These are phyloP conservation scores for Amblyraja radiata DNA, from an alignment of 2,797 vertebrate genomes.

Conservation along the genomic window DNA sequence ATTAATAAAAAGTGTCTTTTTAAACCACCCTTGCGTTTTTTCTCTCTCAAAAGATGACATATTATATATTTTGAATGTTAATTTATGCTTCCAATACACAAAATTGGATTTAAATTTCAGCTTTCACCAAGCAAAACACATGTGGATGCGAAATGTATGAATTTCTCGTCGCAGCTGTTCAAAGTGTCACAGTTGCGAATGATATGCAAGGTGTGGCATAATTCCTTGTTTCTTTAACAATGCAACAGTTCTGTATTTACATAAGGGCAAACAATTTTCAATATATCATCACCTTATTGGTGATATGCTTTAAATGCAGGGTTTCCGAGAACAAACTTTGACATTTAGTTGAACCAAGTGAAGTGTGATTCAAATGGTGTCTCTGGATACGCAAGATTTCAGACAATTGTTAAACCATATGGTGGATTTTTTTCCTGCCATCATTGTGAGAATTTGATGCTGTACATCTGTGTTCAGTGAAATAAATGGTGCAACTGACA, in stretches of 20 bases:
- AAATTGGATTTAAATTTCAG: slow-evolving; percentile 70
- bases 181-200: slow-evolving; percentile 71
- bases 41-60: slow-evolving; percentile 64
- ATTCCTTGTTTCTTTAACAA: slow-evolving; percentile 77
- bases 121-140: slow-evolving; percentile 77
- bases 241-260: slow-evolving; percentile 66
- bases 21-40: not conserved
- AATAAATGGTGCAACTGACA: slow-evolving; percentile 71
- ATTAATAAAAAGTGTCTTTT: not conserved
- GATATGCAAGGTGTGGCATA: slow-evolving; percentile 68
- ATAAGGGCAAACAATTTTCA: slow-evolving; percentile 59
- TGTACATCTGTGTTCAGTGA: slow-evolving; percentile 74
- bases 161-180: slow-evolving; percentile 75
- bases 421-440: slow-evolving; percentile 81
- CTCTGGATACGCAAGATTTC: slow-evolving; percentile 53
- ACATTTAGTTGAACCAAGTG: slow-evolving; percentile 36
- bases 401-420: slow-evolving; percentile 80
- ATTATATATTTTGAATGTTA: slow-evolving; percentile 70
- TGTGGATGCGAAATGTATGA: slow-evolving; percentile 73
- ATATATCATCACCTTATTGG: slow-evolving; percentile 51
- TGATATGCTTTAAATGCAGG: not conserved
- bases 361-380: slow-evolving; percentile 37
- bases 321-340: slow-evolving; percentile 35
- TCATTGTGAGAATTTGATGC: slow-evolving; percentile 73
- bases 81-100: slow-evolving; percentile 71